Conservation (phyloP, 2,113 vertebrate species). For the Pteronura brasiliensis region DNA sequence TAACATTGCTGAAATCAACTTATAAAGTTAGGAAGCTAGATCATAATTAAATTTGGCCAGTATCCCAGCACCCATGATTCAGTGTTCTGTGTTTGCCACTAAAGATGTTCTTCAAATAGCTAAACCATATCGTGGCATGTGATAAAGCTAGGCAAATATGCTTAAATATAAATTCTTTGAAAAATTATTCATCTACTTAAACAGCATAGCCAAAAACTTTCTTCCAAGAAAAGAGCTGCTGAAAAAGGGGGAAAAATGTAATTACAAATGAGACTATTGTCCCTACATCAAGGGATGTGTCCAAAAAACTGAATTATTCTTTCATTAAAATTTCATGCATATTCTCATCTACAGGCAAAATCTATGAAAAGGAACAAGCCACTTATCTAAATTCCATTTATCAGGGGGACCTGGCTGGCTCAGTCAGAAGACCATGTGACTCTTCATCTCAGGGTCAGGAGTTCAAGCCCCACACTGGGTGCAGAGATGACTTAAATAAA, state of each 20-base stretch:
- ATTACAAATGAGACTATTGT: background rate
- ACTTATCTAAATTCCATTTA: background rate
- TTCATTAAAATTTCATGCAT: conserved; percentile 1
- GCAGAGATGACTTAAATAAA: background rate
- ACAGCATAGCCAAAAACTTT: background rate
- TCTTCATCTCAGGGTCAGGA: background rate
- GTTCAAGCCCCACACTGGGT: background rate
- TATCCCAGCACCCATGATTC: background rate
- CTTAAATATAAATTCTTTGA: conserved; percentile 32
- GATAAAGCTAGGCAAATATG: conserved; percentile 33
- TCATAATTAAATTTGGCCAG: conserved; percentile 27
- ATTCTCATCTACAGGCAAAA: background rate
- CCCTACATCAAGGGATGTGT: background rate
- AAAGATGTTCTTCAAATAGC: conserved; percentile 33
- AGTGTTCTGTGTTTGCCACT: background rate
- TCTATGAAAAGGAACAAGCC: background rate
- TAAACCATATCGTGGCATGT: conserved; percentile 23
- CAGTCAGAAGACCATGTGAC: background rate
- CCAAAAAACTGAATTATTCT: background rate
- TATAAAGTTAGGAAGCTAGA: background rate
- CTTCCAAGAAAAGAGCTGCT: background rate
- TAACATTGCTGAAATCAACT: background rate
- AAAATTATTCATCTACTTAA: conserved; percentile 21
- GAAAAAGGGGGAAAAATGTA: background rate
- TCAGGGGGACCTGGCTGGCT: background rate